Evolutionary conservation across 2,797 vertebrate species (phyloP).

Genomic region (Hemitrygon akajei): DNA sequence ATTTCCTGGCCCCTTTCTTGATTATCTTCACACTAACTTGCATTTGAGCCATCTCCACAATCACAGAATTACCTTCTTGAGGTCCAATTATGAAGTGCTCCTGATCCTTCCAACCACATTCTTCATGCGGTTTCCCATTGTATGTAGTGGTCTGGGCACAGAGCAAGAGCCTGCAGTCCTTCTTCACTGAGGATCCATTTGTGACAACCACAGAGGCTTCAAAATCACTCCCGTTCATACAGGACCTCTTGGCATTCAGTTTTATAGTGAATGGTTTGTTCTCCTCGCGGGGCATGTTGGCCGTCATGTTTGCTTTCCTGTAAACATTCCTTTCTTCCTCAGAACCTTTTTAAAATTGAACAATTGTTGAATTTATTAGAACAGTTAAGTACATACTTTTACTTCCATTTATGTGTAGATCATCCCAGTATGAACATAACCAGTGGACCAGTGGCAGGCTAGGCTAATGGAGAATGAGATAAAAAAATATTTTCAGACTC

Average conservation of each 20-base stretch:
- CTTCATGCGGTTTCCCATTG: slow-evolving; percentile 63
- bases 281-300: slow-evolving; percentile 50
- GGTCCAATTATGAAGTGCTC: slow-evolving; percentile 62
- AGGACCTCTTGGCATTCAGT: slow-evolving; percentile 70
- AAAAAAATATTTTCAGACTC: background rate
- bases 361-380: background rate
- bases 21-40: background rate
- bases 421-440: too few relatives aligned
- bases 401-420: background rate
- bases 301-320: slow-evolving; percentile 67
- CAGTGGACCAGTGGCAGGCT: background rate
- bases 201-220: slow-evolving; percentile 68
- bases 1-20: background rate
- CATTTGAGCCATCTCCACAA: background rate
- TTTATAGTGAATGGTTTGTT: slow-evolving; percentile 60
- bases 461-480: background rate
- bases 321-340: slow-evolving; percentile 71
- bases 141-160: slow-evolving; percentile 68
- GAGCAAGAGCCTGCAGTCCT: slow-evolving; percentile 65
- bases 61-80: slow-evolving; percentile 57
- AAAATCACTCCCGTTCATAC: slow-evolving; percentile 78
- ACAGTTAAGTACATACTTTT: background rate
- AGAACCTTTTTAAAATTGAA: slow-evolving; percentile 61
- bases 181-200: slow-evolving; percentile 61
- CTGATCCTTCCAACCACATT: slow-evolving; percentile 72